Evolutionary conservation across 2,888 invertebrate species (phyloP).

Genomic region (Eilema sororculum): DNA sequence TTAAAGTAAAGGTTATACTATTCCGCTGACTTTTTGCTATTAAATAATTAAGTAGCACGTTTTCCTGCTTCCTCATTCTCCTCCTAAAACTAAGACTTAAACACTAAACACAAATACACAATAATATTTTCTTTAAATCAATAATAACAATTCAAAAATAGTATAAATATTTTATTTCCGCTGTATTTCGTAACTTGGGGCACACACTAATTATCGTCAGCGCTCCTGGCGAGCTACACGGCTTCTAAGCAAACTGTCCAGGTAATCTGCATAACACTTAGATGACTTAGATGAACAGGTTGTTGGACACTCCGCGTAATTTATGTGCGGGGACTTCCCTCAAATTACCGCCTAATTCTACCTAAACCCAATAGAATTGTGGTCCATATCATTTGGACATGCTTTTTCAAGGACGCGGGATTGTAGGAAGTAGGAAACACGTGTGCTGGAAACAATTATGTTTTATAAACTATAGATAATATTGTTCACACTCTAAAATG

Average conservation of each 20-base stretch:
- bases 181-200: constrained; percentile 28
- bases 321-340: neutral
- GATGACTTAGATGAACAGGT: constrained; percentile 51
- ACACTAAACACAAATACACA: too few relatives aligned
- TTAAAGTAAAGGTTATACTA: too few relatives aligned
- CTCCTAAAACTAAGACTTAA: too few relatives aligned
- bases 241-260: constrained; percentile 58
- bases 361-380: neutral
- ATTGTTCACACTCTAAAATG: too few relatives aligned
- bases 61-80: too few relatives aligned
- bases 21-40: too few relatives aligned
- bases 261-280: constrained; percentile 60
- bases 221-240: constrained; percentile 61
- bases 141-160: too few relatives aligned
- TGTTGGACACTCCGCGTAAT: constrained; percentile 19
- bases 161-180: neutral
- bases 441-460: too few relatives aligned
- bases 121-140: neutral
- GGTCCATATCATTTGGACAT: too few relatives aligned
- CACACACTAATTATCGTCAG: constrained; percentile 54
- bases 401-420: neutral
- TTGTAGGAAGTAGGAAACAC: too few relatives aligned
- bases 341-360: neutral
- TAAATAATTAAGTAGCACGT: too few relatives aligned
- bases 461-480: too few relatives aligned